These are phyloP conservation scores for Phyllostomus hastatus DNA, from an alignment of 2,113 vertebrate species.

Conservation along the genomic window DNA sequence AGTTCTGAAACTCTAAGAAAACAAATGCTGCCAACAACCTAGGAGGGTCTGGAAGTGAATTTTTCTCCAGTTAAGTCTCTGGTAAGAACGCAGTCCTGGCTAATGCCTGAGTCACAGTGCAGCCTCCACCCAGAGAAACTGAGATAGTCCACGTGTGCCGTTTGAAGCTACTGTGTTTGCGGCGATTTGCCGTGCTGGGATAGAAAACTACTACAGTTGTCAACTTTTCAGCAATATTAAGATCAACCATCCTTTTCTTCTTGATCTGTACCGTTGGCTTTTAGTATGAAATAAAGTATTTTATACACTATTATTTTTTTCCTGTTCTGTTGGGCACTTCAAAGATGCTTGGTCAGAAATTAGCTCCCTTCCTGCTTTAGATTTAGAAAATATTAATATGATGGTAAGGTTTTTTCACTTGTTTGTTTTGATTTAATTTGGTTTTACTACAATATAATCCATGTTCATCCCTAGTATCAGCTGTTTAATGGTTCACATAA, in stretches of 20 bases:
- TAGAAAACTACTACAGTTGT: background rate
- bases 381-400: background rate
- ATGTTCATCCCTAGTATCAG: background rate
- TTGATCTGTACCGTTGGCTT: background rate
- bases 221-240: background rate
- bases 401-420: background rate
- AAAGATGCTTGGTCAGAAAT: background rate
- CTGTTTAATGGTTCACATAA: background rate
- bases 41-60: background rate
- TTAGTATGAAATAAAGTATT: background rate
- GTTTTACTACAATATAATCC: background rate
- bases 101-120: background rate
- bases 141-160: background rate
- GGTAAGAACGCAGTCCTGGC: background rate
- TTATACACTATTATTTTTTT: background rate
- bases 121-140: background rate
- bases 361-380: background rate
- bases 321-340: background rate
- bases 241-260: background rate
- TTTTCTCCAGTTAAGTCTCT: background rate
- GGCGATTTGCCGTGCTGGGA: background rate
- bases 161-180: background rate
- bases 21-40: background rate
- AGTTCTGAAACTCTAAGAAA: background rate
- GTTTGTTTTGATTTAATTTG: background rate